phyloP scores from a whole-genome alignment of 2,888 invertebrate species.

The Ryuthela nishihirai region DNA sequence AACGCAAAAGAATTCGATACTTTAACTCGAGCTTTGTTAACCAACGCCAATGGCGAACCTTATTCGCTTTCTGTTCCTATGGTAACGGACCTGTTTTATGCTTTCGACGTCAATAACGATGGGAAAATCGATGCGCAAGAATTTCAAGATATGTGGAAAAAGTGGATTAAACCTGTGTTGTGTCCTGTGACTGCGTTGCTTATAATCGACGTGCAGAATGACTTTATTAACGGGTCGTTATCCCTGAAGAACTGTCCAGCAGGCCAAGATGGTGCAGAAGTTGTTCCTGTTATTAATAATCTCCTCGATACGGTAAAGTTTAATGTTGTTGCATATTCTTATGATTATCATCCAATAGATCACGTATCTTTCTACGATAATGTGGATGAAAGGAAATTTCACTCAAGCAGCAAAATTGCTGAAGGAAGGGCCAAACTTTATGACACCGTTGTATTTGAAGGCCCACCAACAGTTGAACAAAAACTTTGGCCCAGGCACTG shows the following conservation, averaged over 20 bases:
- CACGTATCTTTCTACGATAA: conserved; percentile 97
- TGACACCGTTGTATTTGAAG: conserved; percentile 89
- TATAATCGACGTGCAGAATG: conserved; percentile 95
- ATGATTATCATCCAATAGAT: conserved; percentile 95
- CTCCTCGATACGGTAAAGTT: conserved; percentile 61
- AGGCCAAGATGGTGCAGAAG: conserved; percentile 82
- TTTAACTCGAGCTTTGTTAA: no score
- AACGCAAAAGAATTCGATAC: no score
- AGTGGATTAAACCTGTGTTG: conserved; percentile 77
- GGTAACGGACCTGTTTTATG: conserved; percentile 9
- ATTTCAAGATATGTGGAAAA: conserved; percentile 80
- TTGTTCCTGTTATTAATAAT: conserved; percentile 85
- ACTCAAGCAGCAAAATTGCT: conserved; percentile 69
- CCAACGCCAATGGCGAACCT: no score
- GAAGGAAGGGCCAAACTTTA: conserved; percentile 64
- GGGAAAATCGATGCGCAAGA: conserved; percentile 69
- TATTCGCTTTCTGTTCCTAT: no score
- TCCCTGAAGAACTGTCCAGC: conserved; percentile 90
- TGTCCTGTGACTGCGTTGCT: conserved; percentile 82
- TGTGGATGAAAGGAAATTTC: conserved; percentile 68
- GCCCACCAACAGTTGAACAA: conserved; percentile 70
- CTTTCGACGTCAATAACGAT: conserved; percentile 41
- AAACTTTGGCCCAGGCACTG: conserved; percentile 94
- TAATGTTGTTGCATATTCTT: conserved; percentile 83
- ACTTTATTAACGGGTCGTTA: conserved; percentile 91